phyloP scores from a whole-genome alignment of 2,888 invertebrate genomes.

The Epistrophe eligans region DNA sequence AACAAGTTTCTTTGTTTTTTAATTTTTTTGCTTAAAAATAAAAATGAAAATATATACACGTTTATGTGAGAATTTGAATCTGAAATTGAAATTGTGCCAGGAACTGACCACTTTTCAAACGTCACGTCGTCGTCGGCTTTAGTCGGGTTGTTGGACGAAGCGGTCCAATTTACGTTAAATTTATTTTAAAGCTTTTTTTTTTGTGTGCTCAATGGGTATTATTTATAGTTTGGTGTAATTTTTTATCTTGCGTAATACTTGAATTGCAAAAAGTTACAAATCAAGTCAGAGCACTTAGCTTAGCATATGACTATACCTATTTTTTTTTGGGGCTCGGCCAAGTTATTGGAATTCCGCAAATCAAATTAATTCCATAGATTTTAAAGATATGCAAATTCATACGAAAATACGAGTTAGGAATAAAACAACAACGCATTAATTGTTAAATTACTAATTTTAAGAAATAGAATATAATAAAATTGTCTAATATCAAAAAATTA shows the following conservation, averaged over 20 bases:
- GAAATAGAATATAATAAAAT: no score
- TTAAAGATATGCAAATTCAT: conserved; percentile 2
- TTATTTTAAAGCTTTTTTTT: conserved; percentile 22
- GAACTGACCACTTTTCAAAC: conserved; percentile 68
- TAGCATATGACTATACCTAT: conserved; percentile 10
- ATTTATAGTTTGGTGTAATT: background rate
- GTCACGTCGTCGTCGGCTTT: background rate
- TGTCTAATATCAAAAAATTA: no score
- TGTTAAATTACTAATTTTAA: background rate
- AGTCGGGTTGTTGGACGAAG: background rate
- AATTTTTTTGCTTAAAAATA: background rate
- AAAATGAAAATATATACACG: background rate
- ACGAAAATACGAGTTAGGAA: background rate
- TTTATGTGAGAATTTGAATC: conserved; percentile 25
- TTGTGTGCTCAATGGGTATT: background rate
- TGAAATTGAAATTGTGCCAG: conserved; percentile 72
- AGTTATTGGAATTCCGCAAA: conserved; percentile 38
- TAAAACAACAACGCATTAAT: background rate
- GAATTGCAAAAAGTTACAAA: conserved; percentile 19
- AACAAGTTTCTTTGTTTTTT: conserved; percentile 51
- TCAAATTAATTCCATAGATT: background rate
- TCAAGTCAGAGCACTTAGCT: conserved; percentile 10
- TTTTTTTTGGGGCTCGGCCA: conserved; percentile 43
- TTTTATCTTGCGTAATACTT: conserved; percentile 51
- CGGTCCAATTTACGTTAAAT: conserved; percentile 45